These are phyloP conservation scores for Salarias fasciatus DNA, from an alignment of 2,797 vertebrate species.

Conservation along the genomic window DNA sequence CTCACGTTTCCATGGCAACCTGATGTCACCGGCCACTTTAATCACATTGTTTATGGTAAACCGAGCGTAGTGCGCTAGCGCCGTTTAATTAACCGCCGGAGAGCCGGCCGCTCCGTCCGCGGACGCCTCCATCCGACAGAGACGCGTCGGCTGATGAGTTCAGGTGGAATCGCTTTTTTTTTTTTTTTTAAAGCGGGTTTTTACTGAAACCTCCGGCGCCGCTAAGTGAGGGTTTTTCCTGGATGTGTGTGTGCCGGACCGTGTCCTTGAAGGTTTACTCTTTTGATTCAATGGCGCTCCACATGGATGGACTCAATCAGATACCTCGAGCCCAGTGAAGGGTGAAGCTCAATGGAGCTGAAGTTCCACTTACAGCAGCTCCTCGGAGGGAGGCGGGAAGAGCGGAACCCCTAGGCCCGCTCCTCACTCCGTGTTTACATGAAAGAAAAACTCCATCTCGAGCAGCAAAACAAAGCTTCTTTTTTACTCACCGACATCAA, in stretches of 20 bases:
- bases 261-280: constrained; percentile 83
- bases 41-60: constrained; percentile 80
- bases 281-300: constrained; percentile 82
- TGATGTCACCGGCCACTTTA: constrained; percentile 68
- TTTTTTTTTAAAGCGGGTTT: no score
- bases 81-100: constrained; percentile 79
- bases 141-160: no score
- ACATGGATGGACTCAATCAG: constrained; percentile 85
- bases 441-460: constrained; percentile 20
- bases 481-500: constrained; percentile 24
- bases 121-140: no score
- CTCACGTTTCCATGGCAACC: constrained; percentile 94
- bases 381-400: constrained; percentile 42
- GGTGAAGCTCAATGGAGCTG: constrained; percentile 79
- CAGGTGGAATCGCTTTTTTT: no score
- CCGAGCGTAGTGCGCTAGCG: constrained; percentile 65
- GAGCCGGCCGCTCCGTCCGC: constrained; percentile 39
- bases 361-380: constrained; percentile 71
- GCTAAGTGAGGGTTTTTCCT: neutral
- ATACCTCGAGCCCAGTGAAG: constrained; percentile 80
- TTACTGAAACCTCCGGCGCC: no score
- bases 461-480: constrained; percentile 18
- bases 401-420: constrained; percentile 37
- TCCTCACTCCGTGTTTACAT: constrained; percentile 62
- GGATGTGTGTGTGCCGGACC: constrained; percentile 81